Percentiles rank a stretch among this genome's conserved stretches.
Evolutionary conservation across 1,140 invertebrate genomes (phyloP).

Genomic region (Dryas iulia): DNA sequence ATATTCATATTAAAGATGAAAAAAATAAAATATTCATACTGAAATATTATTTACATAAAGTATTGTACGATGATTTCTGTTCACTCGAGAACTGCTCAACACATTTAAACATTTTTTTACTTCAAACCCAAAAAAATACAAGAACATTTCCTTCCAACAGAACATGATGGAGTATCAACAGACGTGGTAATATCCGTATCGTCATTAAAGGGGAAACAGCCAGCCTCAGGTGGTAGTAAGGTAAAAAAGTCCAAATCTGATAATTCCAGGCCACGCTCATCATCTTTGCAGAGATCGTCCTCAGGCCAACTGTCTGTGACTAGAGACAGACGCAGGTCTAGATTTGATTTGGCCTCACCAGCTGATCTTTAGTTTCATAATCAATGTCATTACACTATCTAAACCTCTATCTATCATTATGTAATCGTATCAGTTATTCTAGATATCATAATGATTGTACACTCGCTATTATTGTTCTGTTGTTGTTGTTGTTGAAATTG

Average conservation of each 20-base stretch:
- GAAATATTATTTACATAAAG: no score
- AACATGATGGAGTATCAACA: conserved; percentile 57
- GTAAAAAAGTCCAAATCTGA: conserved; percentile 78
- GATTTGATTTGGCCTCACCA: conserved; percentile 63
- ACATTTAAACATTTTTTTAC: no score
- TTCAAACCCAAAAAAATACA: no score
- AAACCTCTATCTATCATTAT: background rate
- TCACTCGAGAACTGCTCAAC: no score
- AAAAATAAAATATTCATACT: no score
- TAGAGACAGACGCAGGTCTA: conserved; percentile 56
- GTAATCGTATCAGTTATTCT: background rate
- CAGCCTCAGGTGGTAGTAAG: conserved; percentile 70
- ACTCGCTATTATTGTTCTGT: background rate
- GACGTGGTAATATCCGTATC: conserved; percentile 71
- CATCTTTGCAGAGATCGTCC: conserved; percentile 67
- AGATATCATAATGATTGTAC: conserved; percentile 1
- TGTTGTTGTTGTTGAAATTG: no score
- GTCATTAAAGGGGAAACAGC: conserved; percentile 74
- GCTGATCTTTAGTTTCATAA: conserved; percentile 55
- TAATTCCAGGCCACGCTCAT: conserved; percentile 57
- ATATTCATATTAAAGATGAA: no score
- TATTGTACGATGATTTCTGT: no score
- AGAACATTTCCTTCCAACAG: background rate
- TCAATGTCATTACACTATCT: background rate
- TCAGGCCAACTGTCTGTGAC: conserved; percentile 65